These are phyloP conservation scores for Astreopora myriophthalma DNA, from an alignment of 64 coral and sea anemone genomes.

Conservation along the genomic window DNA sequence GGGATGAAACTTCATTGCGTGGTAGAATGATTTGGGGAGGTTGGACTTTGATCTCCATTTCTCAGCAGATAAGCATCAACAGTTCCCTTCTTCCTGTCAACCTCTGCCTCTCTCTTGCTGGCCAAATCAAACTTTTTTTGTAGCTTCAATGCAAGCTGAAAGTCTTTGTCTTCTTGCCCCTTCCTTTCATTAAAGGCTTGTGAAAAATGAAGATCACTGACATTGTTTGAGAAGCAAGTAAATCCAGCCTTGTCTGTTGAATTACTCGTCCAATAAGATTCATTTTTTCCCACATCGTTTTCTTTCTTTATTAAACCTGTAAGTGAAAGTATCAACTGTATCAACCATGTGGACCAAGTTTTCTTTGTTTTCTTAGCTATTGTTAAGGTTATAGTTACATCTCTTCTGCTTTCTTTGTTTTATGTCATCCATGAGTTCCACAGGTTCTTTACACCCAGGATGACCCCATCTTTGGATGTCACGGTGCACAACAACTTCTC, in stretches of 20 bases:
- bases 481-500: too few relatives aligned
- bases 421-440: too few relatives aligned
- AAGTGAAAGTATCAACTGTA: too few relatives aligned
- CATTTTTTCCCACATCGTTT: neutral
- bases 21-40: neutral
- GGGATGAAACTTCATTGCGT: neutral
- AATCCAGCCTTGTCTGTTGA: neutral
- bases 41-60: neutral
- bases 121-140: slow-evolving; percentile 79
- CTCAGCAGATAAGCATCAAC: slow-evolving; percentile 76
- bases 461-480: too few relatives aligned
- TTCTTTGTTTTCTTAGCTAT: too few relatives aligned
- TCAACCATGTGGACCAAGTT: too few relatives aligned
- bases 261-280: neutral
- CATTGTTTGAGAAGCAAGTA: slow-evolving; percentile 26
- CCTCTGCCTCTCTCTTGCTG: neutral
- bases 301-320: neutral
- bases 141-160: slow-evolving; percentile 78
- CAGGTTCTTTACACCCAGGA: too few relatives aligned
- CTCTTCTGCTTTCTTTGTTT: too few relatives aligned
- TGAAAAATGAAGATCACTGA: slow-evolving; percentile 2
- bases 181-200: slow-evolving; percentile 54
- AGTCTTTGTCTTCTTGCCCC: slow-evolving; percentile 84
- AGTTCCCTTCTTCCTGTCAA: slow-evolving; percentile 77
- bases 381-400: too few relatives aligned